Conservation (phyloP, 1,140 invertebrate species). For the Listronotus oregonensis region DNA sequence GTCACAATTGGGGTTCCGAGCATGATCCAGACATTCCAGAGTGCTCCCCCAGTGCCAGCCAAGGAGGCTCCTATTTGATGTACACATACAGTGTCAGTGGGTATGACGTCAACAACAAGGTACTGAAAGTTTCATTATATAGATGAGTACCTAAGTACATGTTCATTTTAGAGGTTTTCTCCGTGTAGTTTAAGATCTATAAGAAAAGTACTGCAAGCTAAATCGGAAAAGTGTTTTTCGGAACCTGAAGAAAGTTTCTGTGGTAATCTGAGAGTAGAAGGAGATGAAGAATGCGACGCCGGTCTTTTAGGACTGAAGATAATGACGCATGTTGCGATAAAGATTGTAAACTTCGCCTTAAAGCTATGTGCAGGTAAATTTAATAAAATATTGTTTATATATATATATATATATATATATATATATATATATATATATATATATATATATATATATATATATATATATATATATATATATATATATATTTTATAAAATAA, state of each 20-base stretch:
- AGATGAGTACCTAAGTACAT: neutral
- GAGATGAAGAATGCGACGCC: constrained; percentile 93
- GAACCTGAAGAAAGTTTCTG: constrained; percentile 95
- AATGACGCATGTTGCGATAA: constrained; percentile 92
- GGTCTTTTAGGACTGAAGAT: constrained; percentile 88
- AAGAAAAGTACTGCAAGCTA: constrained; percentile 88
- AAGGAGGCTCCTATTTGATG: constrained; percentile 96
- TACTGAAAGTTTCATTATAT: constrained; percentile 52
- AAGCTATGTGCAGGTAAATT: constrained; percentile 79
- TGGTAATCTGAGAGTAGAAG: constrained; percentile 90
- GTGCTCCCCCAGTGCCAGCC: constrained; percentile 89
- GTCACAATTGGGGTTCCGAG: constrained; percentile 98
- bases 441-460: no score
- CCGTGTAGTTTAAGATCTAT: constrained; percentile 92
- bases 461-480: no score
- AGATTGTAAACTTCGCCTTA: constrained; percentile 85
- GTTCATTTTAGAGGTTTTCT: constrained; percentile 80
- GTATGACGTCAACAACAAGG: constrained; percentile 96
- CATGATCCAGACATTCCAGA: constrained; percentile 94
- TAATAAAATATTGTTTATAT: constrained; percentile 5
- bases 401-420: no score
- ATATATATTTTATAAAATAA: constrained; percentile 5
- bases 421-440: no score
- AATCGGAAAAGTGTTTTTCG: constrained; percentile 89
- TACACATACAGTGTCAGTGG: constrained; percentile 97